Conservation (phyloP, 2,113 vertebrate genomes). For the Colistium nudipinnis region DNA sequence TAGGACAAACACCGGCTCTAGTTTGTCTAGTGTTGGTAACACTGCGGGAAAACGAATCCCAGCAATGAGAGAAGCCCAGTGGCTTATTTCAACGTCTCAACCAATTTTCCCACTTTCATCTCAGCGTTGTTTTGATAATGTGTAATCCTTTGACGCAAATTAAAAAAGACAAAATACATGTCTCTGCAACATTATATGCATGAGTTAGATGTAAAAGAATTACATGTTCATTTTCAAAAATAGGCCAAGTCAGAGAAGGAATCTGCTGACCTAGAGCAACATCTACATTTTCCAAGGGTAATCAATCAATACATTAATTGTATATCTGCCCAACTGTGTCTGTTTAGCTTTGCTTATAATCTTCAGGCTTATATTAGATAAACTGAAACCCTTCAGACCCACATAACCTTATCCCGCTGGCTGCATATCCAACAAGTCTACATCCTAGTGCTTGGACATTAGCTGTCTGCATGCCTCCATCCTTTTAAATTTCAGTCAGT, state of each 20-base stretch:
- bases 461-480: constrained; percentile 29
- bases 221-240: background rate
- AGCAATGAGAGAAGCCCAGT: constrained; percentile 47
- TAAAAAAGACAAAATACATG: constrained; percentile 24
- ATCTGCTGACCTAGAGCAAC: background rate
- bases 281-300: background rate
- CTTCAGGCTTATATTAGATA: constrained; percentile 15
- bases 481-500: background rate
- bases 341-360: constrained; percentile 32
- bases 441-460: constrained; percentile 10
- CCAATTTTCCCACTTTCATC: constrained; percentile 47
- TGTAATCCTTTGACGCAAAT: constrained; percentile 25
- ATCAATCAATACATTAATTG: constrained; percentile 36
- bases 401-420: constrained; percentile 21
- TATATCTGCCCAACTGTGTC: constrained; percentile 9
- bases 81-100: constrained; percentile 40
- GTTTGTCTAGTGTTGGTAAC: constrained; percentile 59
- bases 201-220: background rate
- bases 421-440: constrained; percentile 6
- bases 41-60: constrained; percentile 29
- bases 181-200: constrained; percentile 3
- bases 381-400: constrained; percentile 51
- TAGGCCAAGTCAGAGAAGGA: background rate
- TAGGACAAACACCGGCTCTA: constrained; percentile 32
- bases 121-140: constrained; percentile 32